Evolutionary conservation across 2,113 vertebrate genomes (phyloP), one percentile per base, ranked within the genome.

Genomic region (Sula dactylatra): DNA sequence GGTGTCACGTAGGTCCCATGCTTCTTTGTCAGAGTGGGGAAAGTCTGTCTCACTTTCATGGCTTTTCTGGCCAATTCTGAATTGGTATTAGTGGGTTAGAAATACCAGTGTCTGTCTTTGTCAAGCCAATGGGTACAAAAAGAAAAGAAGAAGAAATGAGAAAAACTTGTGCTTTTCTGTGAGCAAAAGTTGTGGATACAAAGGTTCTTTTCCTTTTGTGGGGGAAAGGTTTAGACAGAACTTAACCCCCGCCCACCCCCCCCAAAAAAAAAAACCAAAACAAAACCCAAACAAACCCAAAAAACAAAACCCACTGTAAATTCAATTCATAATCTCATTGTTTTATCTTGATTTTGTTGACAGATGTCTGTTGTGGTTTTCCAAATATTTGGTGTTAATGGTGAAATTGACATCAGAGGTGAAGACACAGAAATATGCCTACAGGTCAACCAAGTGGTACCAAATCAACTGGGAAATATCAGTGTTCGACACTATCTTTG

Each of bases 361-460:
- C 97, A 99, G 99, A 99, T 99, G 97, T 99, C 99, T 10, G 99
- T 99, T 93, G 98, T 99, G 95, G 98, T 99, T 93, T 97, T 99
- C 97, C 99, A 99, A 98, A 98, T 99, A 84, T 98, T 98, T 97
- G 99, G 99, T 42, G 96, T 99, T 94, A 99, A 99, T 79, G 98
- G 98, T 79, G 98, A 98, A 93, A 98, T 99, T 97, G 99, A 99
- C 93, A 98, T 98, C 81, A 98, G 98, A 97, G 99, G 99, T 13
- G 99, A 99, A 94, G 99, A 99, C 96, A 98, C 98, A n/a, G 98
- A 98, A 71, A 96, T 99, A 87, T 99, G 99, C 87, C 98, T 99
- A 89, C 98, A 99, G 96, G 98, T 99, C 90, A 99, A 98, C 82
- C 98, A 95, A 76, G 98, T 99, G 94, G 97, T 97, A 45, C 99